Base-by-base conservation (phyloP, 2,113 vertebrate genomes). In the Delphinus delphis region DNA sequence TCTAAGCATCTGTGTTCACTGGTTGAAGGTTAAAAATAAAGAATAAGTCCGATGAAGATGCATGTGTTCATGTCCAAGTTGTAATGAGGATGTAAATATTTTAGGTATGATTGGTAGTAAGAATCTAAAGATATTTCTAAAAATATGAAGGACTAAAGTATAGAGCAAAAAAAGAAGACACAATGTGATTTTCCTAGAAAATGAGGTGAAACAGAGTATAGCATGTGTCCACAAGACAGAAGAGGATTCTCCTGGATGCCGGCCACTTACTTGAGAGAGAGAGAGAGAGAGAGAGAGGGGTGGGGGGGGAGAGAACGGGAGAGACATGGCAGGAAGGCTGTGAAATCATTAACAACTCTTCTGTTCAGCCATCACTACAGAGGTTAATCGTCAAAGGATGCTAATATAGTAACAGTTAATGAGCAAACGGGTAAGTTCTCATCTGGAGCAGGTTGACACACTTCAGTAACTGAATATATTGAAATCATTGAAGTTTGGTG, bases 371-470 rank as follows among this genome's bases (percentile, higher is more conserved):
- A 97, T 97, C 65, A 17, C 44, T 67, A 18, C 36, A 97, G 90
- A 97, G 96, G 90, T 97, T 96, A 87, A 90, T 73, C 85, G 88
- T 55, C 77, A 70, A 26, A 92, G 62, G 21, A 33, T 90, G 41
- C 47, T 88, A 91, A 26, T 81, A 41, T n/a, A 65, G 23, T 90
- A 88, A 63, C 85, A 74, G 95, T 50, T 96, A 93, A 93, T 85
- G 95, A 94, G 50, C 67, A 79, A n/a, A 65, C 23, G 13, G 82
- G 21, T 71, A 88, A 85, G 85, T 55, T 97, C 60, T 23, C 82
- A 74, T 95, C 87, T 86, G 94, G 80, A 97, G 88, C 82, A 82
- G 90, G 80, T 97, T 91, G 73, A 26, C 93, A 93, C 36, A 55
- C 73, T 86, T 88, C 82, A 85, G 2, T 90, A 95, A 96, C 14